phyloP scores from a whole-genome alignment of 2,113 vertebrate genomes.

The Ciconia maguari region DNA sequence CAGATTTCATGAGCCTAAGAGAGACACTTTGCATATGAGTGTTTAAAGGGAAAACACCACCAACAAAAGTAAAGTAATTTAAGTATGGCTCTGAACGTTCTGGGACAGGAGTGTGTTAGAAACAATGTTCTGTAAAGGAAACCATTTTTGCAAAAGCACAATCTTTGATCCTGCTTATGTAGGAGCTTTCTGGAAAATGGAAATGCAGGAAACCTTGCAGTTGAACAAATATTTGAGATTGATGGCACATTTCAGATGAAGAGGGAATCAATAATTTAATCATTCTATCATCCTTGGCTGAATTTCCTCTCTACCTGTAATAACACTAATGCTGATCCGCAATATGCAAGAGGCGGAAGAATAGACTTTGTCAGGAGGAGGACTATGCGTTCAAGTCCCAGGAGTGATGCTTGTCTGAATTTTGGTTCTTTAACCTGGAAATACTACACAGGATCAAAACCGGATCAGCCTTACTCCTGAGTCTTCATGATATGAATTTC shows the following conservation, averaged over 20 bases:
- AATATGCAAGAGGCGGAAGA: not conserved
- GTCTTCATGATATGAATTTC: not conserved
- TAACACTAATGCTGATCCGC: not conserved
- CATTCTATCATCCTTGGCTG: not conserved
- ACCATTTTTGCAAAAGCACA: not conserved
- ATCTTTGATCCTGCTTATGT: not conserved
- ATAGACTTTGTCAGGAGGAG: not conserved
- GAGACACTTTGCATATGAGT: not conserved
- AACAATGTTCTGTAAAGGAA: not conserved
- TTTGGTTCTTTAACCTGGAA: not conserved
- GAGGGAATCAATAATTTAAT: conserved; percentile 40
- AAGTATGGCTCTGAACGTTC: not conserved
- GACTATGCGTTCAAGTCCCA: not conserved
- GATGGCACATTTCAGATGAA: not conserved
- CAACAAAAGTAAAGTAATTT: not conserved
- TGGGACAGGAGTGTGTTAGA: not conserved
- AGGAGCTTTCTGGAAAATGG: conserved; percentile 6
- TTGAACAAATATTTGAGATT: conserved; percentile 23
- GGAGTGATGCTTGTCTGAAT: not conserved
- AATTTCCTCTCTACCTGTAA: not conserved
- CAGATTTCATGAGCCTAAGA: not conserved
- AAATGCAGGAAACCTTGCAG: conserved; percentile 8
- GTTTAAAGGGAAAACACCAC: not conserved
- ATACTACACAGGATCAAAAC: not conserved
- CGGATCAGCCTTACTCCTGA: not conserved